Percentiles rank a stretch among this genome's conserved stretches.
phyloP scores from a whole-genome alignment of 2,888 invertebrate genomes.

The Temnothorax rugatulus region DNA sequence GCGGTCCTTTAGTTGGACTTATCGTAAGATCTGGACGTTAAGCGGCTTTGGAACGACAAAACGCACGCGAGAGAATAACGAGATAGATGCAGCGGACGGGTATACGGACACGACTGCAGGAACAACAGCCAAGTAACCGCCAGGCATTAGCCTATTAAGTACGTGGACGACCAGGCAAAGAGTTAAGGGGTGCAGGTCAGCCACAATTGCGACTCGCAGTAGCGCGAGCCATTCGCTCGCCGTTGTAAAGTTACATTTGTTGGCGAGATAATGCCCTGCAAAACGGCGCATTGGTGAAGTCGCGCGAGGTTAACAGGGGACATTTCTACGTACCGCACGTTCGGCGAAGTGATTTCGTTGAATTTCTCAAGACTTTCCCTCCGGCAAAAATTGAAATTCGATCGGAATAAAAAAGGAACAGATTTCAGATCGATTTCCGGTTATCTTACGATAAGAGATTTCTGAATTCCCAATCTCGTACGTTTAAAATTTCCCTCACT shows the following conservation, averaged over 20 bases:
- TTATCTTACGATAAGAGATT: not conserved
- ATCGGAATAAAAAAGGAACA: not conserved
- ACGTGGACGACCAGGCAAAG: slow-evolving; percentile 41
- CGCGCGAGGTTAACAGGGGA: slow-evolving; percentile 11
- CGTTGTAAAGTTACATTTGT: slow-evolving; percentile 64
- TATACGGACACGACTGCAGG: slow-evolving; percentile 11
- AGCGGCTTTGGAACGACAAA: slow-evolving; percentile 15
- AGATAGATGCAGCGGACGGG: not conserved
- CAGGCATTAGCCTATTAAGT: slow-evolving; percentile 50
- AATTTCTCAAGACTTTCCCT: not conserved
- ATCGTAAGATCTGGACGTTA: not conserved
- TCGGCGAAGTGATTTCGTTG: not conserved
- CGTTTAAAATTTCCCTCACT: not conserved
- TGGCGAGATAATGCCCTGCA: slow-evolving; percentile 59
- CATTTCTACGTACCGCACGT: slow-evolving; percentile 37
- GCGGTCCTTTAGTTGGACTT: not conserved
- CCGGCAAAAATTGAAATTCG: slow-evolving; percentile 12
- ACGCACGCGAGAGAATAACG: slow-evolving; percentile 34
- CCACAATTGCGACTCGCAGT: slow-evolving; percentile 45
- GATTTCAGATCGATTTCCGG: slow-evolving; percentile 1
- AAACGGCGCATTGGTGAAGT: slow-evolving; percentile 40
- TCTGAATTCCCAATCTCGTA: not conserved
- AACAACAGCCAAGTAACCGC: slow-evolving; percentile 64
- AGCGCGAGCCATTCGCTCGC: slow-evolving; percentile 57
- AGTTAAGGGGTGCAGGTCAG: slow-evolving; percentile 47